Evolutionary conservation across 2,113 vertebrate genomes (phyloP).

Genomic region (Pogona vitticeps): DNA sequence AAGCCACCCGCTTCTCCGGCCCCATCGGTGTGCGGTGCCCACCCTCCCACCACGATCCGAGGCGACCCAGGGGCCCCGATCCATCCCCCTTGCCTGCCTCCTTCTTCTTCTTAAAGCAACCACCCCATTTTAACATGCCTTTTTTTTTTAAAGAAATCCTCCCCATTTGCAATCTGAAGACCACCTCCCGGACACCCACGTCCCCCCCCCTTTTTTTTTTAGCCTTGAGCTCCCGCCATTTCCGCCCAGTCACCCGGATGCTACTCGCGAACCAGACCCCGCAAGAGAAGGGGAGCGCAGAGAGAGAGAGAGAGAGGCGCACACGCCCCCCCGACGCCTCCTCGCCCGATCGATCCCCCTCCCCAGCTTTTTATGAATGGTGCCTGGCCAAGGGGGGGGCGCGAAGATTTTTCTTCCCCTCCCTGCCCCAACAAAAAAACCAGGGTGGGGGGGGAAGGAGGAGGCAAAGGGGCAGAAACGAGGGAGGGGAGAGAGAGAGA

Average conservation of each 20-base stretch:
- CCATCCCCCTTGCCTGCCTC: constrained; percentile 1
- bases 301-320: background rate
- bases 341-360: background rate
- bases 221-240: constrained; percentile 75
- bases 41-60: background rate
- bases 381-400: constrained; percentile 71
- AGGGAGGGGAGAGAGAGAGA: no score
- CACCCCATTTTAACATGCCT: background rate
- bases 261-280: constrained; percentile 68
- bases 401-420: background rate
- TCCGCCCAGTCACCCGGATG: constrained; percentile 73
- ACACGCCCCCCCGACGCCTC: background rate
- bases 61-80: background rate
- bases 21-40: background rate
- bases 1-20: background rate
- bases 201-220: constrained; percentile 61
- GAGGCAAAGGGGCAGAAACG: background rate
- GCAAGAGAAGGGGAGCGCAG: constrained; percentile 25
- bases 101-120: background rate
- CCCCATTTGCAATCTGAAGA: background rate
- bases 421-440: background rate
- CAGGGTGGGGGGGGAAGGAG: background rate
- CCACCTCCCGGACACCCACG: background rate
- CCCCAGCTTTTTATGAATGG: constrained; percentile 65
- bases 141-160: background rate